phyloP scores from a whole-genome alignment of 2,113 vertebrate genomes.

The Cardinalis cardinalis region DNA sequence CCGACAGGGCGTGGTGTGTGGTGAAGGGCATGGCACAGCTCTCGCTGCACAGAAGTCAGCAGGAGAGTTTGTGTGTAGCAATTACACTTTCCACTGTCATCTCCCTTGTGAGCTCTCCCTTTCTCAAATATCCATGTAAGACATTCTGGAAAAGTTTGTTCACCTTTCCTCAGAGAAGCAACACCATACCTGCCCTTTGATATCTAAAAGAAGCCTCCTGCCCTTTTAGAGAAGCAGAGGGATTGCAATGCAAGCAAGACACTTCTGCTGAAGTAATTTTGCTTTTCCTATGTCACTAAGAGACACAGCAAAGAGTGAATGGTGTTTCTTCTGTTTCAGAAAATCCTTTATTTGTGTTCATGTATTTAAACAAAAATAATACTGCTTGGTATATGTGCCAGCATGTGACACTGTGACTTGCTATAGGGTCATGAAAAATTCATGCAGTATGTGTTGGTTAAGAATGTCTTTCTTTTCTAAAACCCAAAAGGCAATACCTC shows the following conservation, averaged over 20 bases:
- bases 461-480: background rate
- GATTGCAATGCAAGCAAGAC: background rate
- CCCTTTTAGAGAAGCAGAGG: background rate
- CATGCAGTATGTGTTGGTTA: background rate
- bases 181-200: background rate
- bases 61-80: background rate
- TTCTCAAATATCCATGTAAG: background rate
- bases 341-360: background rate
- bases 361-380: background rate
- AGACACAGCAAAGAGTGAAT: background rate
- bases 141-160: background rate
- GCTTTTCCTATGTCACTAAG: background rate
- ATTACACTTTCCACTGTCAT: background rate
- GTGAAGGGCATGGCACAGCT: background rate
- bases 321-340: background rate
- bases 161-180: background rate
- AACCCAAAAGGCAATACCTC: background rate
- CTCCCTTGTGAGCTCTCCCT: background rate
- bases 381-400: background rate
- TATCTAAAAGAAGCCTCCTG: background rate
- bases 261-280: background rate
- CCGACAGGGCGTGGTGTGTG: rapidly evolving
- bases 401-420: background rate
- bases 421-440: background rate
- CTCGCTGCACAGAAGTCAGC: background rate